Percentiles rank a stretch among this genome's conserved stretches.
Conservation (phyloP, 2,888 invertebrate genomes). For the Chrysotoxum bicinctum region DNA sequence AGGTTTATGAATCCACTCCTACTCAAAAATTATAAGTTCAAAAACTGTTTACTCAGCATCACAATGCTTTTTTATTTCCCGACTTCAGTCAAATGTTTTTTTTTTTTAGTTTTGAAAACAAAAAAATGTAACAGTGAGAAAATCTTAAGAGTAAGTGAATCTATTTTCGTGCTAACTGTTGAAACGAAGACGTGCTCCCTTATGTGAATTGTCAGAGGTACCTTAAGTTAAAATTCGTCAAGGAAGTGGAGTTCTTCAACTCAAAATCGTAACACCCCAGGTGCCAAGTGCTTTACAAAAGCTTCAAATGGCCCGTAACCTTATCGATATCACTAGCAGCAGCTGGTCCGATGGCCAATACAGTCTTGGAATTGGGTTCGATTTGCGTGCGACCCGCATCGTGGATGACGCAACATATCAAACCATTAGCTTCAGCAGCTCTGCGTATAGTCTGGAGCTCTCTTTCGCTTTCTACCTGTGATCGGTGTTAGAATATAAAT, state of each 20-base stretch:
- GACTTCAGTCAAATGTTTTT: neutral
- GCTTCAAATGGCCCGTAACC: constrained; percentile 93
- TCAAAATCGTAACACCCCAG: neutral
- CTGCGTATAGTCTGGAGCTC: constrained; percentile 87
- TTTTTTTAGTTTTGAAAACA: neutral
- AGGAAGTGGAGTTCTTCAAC: constrained; percentile 1
- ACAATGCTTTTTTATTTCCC: neutral
- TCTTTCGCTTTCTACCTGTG: constrained; percentile 86
- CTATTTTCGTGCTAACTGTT: constrained; percentile 7
- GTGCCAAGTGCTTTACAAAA: constrained; percentile 85
- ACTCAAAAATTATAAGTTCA: neutral
- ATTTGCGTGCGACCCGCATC: constrained; percentile 98
- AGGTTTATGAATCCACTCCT: too few relatives aligned
- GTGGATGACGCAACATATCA: constrained; percentile 89
- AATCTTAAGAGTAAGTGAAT: constrained; percentile 41
- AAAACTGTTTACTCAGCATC: neutral
- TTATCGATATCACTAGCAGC: constrained; percentile 88
- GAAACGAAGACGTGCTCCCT: constrained; percentile 4
- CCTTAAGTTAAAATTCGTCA: constrained; percentile 9
- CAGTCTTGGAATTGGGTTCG: constrained; percentile 93
- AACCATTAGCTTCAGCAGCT: constrained; percentile 86
- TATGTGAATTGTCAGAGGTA: constrained; percentile 7
- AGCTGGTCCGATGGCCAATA: constrained; percentile 96
- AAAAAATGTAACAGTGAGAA: constrained; percentile 23
- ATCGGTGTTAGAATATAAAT: neutral